Evolutionary conservation across 1,140 invertebrate species (phyloP), one percentile per base, ranked within the genome.

Genomic region (Parasteatoda tepidariorum): DNA sequence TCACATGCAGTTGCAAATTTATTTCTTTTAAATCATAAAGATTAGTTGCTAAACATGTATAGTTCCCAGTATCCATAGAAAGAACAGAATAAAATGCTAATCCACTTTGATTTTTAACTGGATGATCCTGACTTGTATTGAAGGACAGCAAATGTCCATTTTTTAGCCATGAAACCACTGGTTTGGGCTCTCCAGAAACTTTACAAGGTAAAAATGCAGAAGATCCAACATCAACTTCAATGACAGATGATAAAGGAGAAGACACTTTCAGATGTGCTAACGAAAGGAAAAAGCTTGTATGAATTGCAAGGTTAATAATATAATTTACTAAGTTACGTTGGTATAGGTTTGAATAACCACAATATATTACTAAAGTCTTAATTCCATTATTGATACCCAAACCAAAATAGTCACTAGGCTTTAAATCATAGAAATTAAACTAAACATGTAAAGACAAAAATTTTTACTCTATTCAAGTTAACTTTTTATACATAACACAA

Each of bases 21-120:
- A 64, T 48, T 30, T 70, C 57, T 26, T 67, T 67, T 18, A 62
- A 41, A 26, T 78, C 61, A 66, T 64, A 76, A 4, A 71, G 24
- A 75, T 71, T 78, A 15, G 28, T 73, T n/a, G 62, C 71, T 13
- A 70, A 64, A 24, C 84, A 85, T 13, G 84, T 85, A 31, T 85
- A 85, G 30, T 85, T 85, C 75, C 84, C 84, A 64, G 71, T 41
- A 71, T 85, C 84, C 22, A 34, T 28, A 31, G 38, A 6, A 28
- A 66, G 11, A 5, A 85, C 57, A 38, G 62, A 24, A 28, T 54
- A 41, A 83, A 34, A 85, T 13, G 26, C 76, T n/a, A 75, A 59
- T 13, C 57, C 75, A 31, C 73, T 38, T 5, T 24, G 41, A 30
- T 33, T 31, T 18, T 66, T 5, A 28, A 24, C n/a, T 31, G 67